These are phyloP conservation scores for Ornithorhynchus anatinus DNA, from an alignment of 2,113 vertebrate species.

Conservation along the genomic window DNA sequence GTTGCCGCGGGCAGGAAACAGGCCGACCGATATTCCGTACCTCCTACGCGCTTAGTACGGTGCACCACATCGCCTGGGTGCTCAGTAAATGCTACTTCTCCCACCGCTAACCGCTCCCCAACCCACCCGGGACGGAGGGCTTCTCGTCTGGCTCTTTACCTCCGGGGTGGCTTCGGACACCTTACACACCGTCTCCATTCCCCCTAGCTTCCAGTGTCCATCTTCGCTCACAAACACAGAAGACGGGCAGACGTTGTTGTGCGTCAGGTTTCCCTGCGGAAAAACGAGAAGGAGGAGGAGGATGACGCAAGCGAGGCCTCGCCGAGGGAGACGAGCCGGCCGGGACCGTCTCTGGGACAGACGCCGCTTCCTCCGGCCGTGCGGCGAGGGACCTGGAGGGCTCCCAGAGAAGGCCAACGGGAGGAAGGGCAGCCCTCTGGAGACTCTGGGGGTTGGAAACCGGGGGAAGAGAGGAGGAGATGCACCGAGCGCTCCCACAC, in stretches of 20 bases:
- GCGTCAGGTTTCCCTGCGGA: conserved; percentile 87
- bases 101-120: too few relatives aligned
- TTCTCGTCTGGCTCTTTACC: conserved; percentile 62
- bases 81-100: too few relatives aligned
- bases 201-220: conserved; percentile 96
- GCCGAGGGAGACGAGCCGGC: neutral
- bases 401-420: neutral
- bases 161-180: conserved; percentile 88
- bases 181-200: conserved; percentile 95
- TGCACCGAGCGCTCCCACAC: too few relatives aligned
- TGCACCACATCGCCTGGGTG: too few relatives aligned
- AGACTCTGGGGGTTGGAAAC: too few relatives aligned
- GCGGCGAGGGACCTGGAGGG: neutral
- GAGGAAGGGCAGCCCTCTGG: neutral
- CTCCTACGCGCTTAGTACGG: too few relatives aligned
- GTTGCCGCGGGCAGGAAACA: neutral
- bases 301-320: neutral
- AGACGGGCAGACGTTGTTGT: conserved; percentile 93
- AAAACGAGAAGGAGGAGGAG: neutral
- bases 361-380: too few relatives aligned
- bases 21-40: too few relatives aligned
- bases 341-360: too few relatives aligned
- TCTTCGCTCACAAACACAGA: conserved; percentile 95
- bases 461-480: too few relatives aligned
- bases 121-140: too few relatives aligned